Evolutionary conservation across 2,113 vertebrate genomes (phyloP).

Genomic region (Ammodytes dubius): DNA sequence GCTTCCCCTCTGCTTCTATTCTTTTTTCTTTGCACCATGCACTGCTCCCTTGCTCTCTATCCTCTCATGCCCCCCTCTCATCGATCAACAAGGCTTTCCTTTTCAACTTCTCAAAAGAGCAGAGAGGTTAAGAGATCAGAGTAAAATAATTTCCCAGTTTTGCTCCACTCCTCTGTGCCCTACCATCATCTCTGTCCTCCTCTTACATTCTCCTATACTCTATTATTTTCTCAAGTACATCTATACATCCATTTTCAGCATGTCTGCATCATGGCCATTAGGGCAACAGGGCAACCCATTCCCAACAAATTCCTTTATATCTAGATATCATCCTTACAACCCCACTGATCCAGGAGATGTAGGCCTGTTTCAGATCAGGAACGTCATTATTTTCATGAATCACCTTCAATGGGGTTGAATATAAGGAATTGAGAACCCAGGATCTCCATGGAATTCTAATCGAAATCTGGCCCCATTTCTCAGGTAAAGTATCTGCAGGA

Average conservation of each 20-base stretch:
- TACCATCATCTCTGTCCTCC: slow-evolving; percentile 8
- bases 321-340: background rate
- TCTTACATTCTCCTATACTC: background rate
- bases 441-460: background rate
- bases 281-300: background rate
- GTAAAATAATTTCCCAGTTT: slow-evolving; percentile 30
- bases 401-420: background rate
- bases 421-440: background rate
- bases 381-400: background rate
- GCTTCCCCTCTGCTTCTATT: slow-evolving; percentile 17
- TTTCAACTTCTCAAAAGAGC: slow-evolving; percentile 47
- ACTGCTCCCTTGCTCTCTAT: slow-evolving; percentile 25
- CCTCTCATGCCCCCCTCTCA: slow-evolving; percentile 19
- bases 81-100: slow-evolving; percentile 32
- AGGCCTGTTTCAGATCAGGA: background rate
- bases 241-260: background rate
- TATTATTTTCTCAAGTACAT: background rate
- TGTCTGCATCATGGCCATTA: background rate
- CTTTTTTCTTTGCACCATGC: background rate
- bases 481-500: background rate
- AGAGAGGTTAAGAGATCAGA: slow-evolving; percentile 15
- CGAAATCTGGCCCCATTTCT: background rate
- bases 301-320: background rate
- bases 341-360: background rate
- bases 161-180: slow-evolving; percentile 1